These are phyloP conservation scores for Malurus elegans DNA, from an alignment of 2,113 vertebrate genomes.

Conservation along the genomic window DNA sequence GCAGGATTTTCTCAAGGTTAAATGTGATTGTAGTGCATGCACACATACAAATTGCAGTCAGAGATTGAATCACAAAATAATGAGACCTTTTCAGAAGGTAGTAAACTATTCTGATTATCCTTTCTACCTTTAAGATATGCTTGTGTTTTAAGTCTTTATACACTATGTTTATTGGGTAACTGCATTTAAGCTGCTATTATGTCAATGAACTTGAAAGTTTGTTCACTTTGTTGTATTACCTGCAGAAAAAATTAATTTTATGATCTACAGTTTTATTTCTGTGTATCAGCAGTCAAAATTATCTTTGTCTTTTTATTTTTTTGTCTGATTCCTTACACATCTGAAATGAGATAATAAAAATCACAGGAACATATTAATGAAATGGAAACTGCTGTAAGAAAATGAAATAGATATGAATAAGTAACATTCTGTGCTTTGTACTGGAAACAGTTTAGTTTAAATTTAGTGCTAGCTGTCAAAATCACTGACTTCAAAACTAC, in stretches of 20 bases:
- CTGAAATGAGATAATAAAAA: constrained; percentile 20
- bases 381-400: background rate
- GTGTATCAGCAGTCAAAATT: background rate
- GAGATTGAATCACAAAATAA: constrained; percentile 54
- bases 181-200: constrained; percentile 18
- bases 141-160: constrained; percentile 24
- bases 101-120: constrained; percentile 14
- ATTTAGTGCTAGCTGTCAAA: constrained; percentile 32
- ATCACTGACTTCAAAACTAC: background rate
- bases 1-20: constrained; percentile 59
- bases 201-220: constrained; percentile 6
- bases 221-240: background rate
- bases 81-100: constrained; percentile 36
- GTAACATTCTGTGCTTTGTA: background rate
- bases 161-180: background rate
- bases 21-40: constrained; percentile 12
- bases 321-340: background rate
- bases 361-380: constrained; percentile 3
- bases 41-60: constrained; percentile 16
- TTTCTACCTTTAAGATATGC: constrained; percentile 11
- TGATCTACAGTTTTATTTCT: background rate
- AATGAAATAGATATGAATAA: constrained; percentile 21
- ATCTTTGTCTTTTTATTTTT: background rate
- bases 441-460: background rate
- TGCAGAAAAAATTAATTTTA: background rate